Base-by-base conservation (phyloP, 2,113 vertebrate genomes). In the Antennarius striatus region DNA sequence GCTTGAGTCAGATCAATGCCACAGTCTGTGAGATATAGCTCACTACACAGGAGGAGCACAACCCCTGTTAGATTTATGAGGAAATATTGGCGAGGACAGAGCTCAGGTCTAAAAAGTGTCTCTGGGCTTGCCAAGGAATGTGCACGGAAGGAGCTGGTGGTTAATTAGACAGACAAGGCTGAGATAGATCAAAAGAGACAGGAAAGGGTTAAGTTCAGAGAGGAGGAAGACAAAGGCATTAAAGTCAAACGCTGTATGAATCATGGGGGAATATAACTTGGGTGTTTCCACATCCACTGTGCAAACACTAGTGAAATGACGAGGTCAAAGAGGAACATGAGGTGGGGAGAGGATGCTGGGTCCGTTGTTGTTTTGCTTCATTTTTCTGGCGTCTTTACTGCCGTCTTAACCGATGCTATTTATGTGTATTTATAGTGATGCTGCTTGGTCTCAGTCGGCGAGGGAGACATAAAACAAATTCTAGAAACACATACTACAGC, bases 1-100 rank as follows among this genome's bases (percentile, higher is more conserved):
- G 86, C 32, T 70, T 47, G 73, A 76, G 55, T 73, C 80, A 59
- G 71, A 91, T 91, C 90, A 89, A 91, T 91, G 78, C 82, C 82
- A 79, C 82, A 45, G 83, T 85, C 83, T 73, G 77, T 78, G 86
- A 88, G 82, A 75, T 90, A 87, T 73, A 72, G 85, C 82, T 70
- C 69, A 51, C 73, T 75, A 58, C 63, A 22, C 56, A 60, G 77
- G 56, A 79, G 71, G 59, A 84, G 77, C 56, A 7, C n/a, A 6
- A 73, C 7, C 51, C 50, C 68, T 15, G 63, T 63, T 77, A 80
- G 84, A 89, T 88, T 90, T 87, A 88, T 77, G 80, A 81, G 71
- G 68, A 77, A 80, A 81, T 79, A 81, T 74, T 32, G 8, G 54
- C 1, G 59, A 72, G 73, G 73, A 84, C 71, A 55, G 81, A 56